Percentiles rank a stretch among this genome's conserved stretches.
Conservation (phyloP, 2,888 invertebrate genomes). For the Tenthredo amoena region DNA sequence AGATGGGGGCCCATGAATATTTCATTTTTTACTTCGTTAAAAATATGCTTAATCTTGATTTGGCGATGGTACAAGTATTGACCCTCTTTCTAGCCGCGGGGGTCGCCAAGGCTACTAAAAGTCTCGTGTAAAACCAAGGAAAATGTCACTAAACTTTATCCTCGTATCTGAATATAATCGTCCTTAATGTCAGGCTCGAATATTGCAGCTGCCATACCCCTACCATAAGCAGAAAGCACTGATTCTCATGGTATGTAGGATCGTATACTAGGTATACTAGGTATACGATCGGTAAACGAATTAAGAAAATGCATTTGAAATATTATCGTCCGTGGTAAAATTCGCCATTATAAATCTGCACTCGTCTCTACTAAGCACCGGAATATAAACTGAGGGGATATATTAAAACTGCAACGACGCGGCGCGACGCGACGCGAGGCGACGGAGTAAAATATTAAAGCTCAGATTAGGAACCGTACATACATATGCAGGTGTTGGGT, state of each 20-base stretch:
- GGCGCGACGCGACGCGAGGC: background rate
- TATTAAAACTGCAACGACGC: background rate
- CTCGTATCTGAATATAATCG: slow-evolving; percentile 27
- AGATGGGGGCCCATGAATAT: slow-evolving; percentile 48
- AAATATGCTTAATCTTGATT: slow-evolving; percentile 52
- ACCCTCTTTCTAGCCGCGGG: background rate
- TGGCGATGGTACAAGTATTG: slow-evolving; percentile 19
- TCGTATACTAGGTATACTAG: no score
- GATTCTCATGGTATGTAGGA: background rate
- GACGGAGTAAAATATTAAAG: background rate
- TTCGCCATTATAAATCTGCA: background rate
- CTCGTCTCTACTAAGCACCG: background rate
- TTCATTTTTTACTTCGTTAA: slow-evolving; percentile 51
- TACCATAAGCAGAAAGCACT: background rate
- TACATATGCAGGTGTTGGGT: background rate
- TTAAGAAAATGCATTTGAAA: background rate
- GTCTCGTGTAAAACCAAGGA: background rate
- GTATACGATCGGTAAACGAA: background rate
- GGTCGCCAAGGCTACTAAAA: background rate
- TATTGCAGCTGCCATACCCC: slow-evolving; percentile 9
- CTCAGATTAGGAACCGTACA: background rate
- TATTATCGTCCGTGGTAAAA: background rate
- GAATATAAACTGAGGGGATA: background rate
- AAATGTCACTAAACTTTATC: slow-evolving; percentile 9
- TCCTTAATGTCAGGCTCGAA: background rate